Conservation (phyloP, 2,888 invertebrate genomes). For the Synanthedon formicaeformis region DNA sequence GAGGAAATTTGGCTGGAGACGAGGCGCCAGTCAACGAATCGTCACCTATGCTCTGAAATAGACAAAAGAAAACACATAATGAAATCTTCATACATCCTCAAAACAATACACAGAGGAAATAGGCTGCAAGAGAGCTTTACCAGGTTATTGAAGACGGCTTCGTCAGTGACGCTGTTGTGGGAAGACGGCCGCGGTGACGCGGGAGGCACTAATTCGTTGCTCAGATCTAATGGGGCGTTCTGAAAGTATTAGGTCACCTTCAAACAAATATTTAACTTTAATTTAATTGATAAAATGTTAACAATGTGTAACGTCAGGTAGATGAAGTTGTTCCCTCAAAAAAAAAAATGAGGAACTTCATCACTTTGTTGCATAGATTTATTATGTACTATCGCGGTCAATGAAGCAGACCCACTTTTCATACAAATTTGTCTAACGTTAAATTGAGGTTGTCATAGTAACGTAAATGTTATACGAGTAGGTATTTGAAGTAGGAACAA, state of each 20-base stretch:
- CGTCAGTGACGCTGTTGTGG: conserved; percentile 51
- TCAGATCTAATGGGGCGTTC: conserved; percentile 23
- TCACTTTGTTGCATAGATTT: too few species aligned
- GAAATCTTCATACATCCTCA: not conserved
- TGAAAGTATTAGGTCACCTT: conserved; percentile 29
- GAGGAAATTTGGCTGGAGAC: conserved; percentile 57
- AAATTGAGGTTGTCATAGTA: too few species aligned
- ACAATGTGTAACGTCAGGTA: not conserved
- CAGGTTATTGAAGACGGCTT: conserved; percentile 46
- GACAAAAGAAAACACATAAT: conserved; percentile 1
- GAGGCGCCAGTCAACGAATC: conserved; percentile 64
- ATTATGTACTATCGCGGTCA: too few species aligned
- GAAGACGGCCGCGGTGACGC: conserved; percentile 59
- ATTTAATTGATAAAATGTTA: not conserved
- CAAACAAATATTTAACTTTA: conserved; percentile 9
- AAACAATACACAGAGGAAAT: not conserved
- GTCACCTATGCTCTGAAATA: conserved; percentile 21
- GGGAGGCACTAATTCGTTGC: conserved; percentile 55
- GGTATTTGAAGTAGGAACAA: too few species aligned
- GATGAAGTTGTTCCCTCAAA: too few species aligned
- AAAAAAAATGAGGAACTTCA: too few species aligned
- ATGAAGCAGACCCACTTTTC: too few species aligned
- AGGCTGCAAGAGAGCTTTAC: conserved; percentile 14
- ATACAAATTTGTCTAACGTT: too few species aligned
- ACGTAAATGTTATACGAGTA: too few species aligned